Conservation (phyloP, 1,140 invertebrate species). For the Limonius californicus region DNA sequence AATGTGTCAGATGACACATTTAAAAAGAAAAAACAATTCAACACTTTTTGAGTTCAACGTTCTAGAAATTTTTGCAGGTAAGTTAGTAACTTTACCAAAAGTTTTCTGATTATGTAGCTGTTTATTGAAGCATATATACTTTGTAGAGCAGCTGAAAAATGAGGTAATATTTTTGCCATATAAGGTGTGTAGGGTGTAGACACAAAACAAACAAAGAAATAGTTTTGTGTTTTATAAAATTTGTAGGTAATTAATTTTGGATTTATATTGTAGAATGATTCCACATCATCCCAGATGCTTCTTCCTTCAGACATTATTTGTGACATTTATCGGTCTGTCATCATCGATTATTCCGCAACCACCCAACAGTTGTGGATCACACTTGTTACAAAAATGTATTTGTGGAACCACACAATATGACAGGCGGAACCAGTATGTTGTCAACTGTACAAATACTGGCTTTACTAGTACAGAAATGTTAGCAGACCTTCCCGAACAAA, state of each 20-base stretch:
- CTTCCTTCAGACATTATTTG: neutral
- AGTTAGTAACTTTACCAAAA: neutral
- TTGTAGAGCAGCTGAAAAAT: no score
- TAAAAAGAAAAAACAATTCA: neutral
- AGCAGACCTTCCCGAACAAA: conserved; percentile 60
- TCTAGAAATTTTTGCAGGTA: neutral
- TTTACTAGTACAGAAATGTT: conserved; percentile 59
- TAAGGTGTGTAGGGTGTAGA: neutral
- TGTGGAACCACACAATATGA: conserved; percentile 57
- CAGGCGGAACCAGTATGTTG: conserved; percentile 55
- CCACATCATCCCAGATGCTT: neutral
- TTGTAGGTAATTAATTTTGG: no score
- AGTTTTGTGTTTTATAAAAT: no score
- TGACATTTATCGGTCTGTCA: neutral
- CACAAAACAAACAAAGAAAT: neutral
- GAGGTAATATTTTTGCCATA: neutral
- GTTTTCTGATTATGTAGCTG: neutral
- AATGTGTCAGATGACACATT: conserved; percentile 7
- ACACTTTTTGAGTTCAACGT: neutral
- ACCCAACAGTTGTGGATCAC: conserved; percentile 4
- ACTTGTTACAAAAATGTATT: conserved; percentile 45
- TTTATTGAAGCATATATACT: no score
- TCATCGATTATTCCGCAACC: neutral
- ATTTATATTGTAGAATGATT: conserved; percentile 1
- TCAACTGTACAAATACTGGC: conserved; percentile 68